Conservation (phyloP, 1,140 invertebrate species). For the Hermetia illucens region DNA sequence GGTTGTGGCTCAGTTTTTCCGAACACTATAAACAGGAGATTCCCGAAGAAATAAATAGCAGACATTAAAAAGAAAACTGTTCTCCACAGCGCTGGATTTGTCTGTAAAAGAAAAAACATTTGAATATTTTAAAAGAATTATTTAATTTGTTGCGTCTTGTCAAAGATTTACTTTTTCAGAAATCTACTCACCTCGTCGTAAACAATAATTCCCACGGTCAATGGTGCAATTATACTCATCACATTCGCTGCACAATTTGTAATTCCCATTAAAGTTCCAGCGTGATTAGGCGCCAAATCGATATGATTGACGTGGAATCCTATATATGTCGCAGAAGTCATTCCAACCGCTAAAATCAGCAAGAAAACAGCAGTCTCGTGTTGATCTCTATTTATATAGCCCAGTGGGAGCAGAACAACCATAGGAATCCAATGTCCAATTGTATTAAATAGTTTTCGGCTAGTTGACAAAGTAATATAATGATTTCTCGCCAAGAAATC, state of each 20-base stretch:
- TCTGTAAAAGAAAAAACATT: too few relatives aligned
- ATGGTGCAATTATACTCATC: slow-evolving; percentile 48
- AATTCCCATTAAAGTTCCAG: slow-evolving; percentile 50
- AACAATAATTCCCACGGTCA: slow-evolving; percentile 41
- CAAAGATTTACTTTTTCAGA: too few relatives aligned
- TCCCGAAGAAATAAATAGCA: too few relatives aligned
- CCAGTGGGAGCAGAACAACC: slow-evolving; percentile 39
- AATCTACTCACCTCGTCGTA: slow-evolving; percentile 33
- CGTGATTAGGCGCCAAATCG: slow-evolving; percentile 55
- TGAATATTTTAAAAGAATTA: too few relatives aligned
- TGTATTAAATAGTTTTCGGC: slow-evolving; percentile 47
- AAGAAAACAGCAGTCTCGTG: slow-evolving; percentile 36
- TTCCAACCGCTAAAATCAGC: slow-evolving; percentile 48
- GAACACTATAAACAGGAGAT: too few relatives aligned
- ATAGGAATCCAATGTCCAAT: slow-evolving; percentile 42
- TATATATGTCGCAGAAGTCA: slow-evolving; percentile 54
- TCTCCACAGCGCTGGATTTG: too few relatives aligned
- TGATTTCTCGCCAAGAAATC: slow-evolving; percentile 41
- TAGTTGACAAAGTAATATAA: slow-evolving; percentile 30
- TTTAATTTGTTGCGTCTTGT: too few relatives aligned
- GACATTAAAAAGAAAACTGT: too few relatives aligned
- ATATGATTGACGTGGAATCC: slow-evolving; percentile 48
- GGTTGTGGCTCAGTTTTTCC: too few relatives aligned
- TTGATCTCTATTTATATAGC: slow-evolving; percentile 34
- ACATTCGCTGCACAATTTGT: slow-evolving; percentile 55